Conservation (phyloP, 2,113 vertebrate species). For the Aplodontia rufa region DNA sequence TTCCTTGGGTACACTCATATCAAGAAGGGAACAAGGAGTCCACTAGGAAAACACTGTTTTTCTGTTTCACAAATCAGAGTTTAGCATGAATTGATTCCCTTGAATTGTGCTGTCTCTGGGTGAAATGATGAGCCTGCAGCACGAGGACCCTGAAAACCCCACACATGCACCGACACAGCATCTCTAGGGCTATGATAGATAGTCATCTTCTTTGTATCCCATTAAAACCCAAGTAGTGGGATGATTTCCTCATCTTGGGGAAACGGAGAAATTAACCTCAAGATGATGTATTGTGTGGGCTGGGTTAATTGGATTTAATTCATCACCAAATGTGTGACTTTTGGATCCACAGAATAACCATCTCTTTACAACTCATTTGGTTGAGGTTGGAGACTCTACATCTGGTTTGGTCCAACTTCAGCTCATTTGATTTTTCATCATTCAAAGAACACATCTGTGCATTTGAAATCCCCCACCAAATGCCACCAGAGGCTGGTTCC, state of each 20-base stretch:
- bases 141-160: not conserved
- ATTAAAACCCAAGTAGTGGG: not conserved
- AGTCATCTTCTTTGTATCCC: not conserved
- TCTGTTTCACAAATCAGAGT: not conserved
- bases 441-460: slow-evolving; percentile 56
- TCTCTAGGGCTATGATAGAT: not conserved
- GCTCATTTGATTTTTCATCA: slow-evolving; percentile 42
- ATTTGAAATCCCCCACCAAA: not conserved
- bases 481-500: not conserved
- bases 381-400: not conserved
- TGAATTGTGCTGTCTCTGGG: not conserved
- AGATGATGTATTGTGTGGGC: not conserved
- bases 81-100: not conserved
- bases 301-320: not conserved
- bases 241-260: not conserved
- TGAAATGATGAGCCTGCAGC: not conserved
- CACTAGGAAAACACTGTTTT: not conserved
- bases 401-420: slow-evolving; percentile 50
- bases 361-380: not conserved
- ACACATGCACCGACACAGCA: not conserved
- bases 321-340: not conserved
- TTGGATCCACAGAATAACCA: slow-evolving; percentile 16
- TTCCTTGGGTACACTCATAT: not conserved
- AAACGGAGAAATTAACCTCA: not conserved
- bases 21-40: not conserved